Evolutionary conservation across 2,113 vertebrate species (phyloP).

Genomic region (Trematocara nigrifrons): DNA sequence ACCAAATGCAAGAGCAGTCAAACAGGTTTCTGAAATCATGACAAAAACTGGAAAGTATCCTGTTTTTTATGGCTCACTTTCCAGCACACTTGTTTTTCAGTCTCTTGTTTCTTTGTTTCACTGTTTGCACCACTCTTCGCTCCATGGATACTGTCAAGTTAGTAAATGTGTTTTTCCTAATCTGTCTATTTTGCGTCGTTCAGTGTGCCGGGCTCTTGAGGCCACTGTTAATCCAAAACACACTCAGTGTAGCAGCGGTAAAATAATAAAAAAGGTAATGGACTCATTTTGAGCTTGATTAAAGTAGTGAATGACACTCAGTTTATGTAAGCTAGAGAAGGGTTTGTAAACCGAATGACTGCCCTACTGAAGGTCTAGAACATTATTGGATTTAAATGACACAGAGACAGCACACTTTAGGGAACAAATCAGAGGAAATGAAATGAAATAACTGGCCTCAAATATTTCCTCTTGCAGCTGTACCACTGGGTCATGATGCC

Average conservation of each 20-base stretch:
- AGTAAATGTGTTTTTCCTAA: neutral
- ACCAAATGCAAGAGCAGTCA: neutral
- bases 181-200: neutral
- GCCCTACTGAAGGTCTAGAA: neutral
- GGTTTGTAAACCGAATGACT: neutral
- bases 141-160: neutral
- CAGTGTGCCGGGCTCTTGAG: neutral
- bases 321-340: neutral
- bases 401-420: neutral
- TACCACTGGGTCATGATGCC: neutral
- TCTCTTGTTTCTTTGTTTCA: neutral
- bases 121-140: neutral
- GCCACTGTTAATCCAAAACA: neutral
- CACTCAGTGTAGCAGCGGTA: neutral
- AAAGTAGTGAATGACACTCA: neutral
- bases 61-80: neutral
- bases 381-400: neutral
- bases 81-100: neutral
- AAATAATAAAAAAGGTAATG: neutral
- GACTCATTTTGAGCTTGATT: neutral
- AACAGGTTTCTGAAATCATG: neutral
- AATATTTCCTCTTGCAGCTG: neutral
- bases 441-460: neutral
- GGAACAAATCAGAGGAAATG: neutral
- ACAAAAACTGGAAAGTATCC: neutral